Evolutionary conservation across 2,797 vertebrate genomes (phyloP).

Genomic region (Syndactyla subalaris): DNA sequence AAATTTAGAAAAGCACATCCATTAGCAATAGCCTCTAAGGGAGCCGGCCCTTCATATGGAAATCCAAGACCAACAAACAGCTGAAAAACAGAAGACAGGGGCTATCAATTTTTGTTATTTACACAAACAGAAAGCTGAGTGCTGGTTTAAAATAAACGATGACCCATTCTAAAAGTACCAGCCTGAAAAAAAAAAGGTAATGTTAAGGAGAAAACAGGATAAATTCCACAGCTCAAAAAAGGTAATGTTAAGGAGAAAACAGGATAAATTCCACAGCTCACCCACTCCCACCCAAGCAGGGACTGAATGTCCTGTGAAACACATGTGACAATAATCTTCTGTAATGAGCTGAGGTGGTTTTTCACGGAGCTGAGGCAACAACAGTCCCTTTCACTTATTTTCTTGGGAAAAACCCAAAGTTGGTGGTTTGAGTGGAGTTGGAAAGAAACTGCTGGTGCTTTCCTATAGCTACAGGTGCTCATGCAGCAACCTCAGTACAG

Average conservation of each 20-base stretch:
- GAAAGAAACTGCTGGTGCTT: background rate
- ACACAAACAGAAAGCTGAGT: background rate
- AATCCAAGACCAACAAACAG: slow-evolving; percentile 96
- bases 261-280: background rate
- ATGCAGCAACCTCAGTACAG: background rate
- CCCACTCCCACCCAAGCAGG: background rate
- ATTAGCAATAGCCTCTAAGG: slow-evolving; percentile 95
- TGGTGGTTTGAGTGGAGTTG: slow-evolving; percentile 24
- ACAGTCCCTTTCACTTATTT: slow-evolving; percentile 50
- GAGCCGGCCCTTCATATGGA: slow-evolving; percentile 96
- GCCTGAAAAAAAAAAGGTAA: background rate
- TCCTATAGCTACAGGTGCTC: slow-evolving; percentile 4
- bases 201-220: background rate
- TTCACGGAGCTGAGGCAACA: slow-evolving; percentile 64
- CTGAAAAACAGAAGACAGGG: slow-evolving; percentile 74
- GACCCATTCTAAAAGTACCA: background rate
- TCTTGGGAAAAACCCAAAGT: background rate
- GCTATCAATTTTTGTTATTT: background rate
- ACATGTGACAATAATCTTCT: slow-evolving; percentile 73
- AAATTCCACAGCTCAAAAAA: background rate
- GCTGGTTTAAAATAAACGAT: background rate
- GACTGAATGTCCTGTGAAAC: background rate
- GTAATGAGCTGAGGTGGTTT: slow-evolving; percentile 60
- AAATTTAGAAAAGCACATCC: slow-evolving; percentile 97
- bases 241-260: background rate